Percentiles rank a stretch among this genome's conserved stretches.
phyloP scores from a whole-genome alignment of 37 sponge, comb jelly and placozoan genomes.

The Sycon ciliatum region DNA sequence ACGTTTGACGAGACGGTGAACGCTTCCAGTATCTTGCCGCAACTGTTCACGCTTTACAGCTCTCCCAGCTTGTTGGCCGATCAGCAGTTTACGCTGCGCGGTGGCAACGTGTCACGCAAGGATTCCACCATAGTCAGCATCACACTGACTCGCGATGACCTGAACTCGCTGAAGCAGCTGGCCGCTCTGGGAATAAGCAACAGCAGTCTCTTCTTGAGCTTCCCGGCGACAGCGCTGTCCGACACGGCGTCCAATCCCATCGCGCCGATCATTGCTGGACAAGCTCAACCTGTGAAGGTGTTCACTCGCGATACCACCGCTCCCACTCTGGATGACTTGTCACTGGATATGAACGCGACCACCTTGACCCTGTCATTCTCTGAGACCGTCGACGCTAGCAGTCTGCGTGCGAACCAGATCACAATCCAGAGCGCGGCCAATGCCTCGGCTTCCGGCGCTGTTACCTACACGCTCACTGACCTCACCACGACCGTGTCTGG shows the following conservation, averaged over 20 bases:
- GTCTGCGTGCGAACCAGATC: not conserved
- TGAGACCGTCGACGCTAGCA: not conserved
- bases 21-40: constrained; percentile 26
- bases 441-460: constrained; percentile 10
- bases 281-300: not conserved
- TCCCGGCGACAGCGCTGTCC: constrained; percentile 37
- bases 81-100: constrained; percentile 31
- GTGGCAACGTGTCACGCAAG: constrained; percentile 18
- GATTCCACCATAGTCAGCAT: constrained; percentile 40
- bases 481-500: not conserved
- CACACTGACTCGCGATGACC: constrained; percentile 39
- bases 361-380: constrained; percentile 2
- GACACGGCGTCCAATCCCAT: constrained; percentile 47
- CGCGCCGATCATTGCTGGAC: not conserved
- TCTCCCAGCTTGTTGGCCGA: not conserved
- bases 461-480: constrained; percentile 19
- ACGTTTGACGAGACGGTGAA: constrained; percentile 65
- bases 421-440: not conserved
- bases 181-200: constrained; percentile 32
- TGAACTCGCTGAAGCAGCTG: constrained; percentile 40
- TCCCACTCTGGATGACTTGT: constrained; percentile 43
- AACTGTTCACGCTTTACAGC: not conserved
- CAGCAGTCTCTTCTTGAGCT: constrained; percentile 35
- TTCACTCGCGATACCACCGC: constrained; percentile 52
- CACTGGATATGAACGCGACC: constrained; percentile 60